Evolutionary conservation across 2,888 invertebrate genomes (phyloP).

Genomic region (Eupeodes luniger): DNA sequence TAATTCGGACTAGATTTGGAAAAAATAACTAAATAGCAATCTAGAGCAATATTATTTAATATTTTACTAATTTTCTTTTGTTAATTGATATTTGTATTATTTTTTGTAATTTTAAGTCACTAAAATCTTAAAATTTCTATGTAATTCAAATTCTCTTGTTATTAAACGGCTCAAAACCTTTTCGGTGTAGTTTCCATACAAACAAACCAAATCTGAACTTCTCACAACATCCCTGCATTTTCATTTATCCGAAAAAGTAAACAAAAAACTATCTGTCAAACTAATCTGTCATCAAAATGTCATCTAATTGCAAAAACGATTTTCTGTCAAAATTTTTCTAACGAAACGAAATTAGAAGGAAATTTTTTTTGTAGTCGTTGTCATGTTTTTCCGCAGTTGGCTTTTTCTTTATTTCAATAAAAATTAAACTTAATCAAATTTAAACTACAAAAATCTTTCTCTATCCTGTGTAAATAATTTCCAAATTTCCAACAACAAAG

Average conservation of each 20-base stretch:
- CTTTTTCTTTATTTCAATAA: constrained; percentile 18
- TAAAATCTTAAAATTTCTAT: too few species aligned
- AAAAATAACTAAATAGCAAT: too few species aligned
- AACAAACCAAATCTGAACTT: background rate
- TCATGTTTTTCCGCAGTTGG: constrained; percentile 44
- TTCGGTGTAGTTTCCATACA: background rate
- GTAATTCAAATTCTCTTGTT: too few species aligned
- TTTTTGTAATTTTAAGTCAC: too few species aligned
- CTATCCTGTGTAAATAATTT: background rate
- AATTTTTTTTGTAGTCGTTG: constrained; percentile 59
- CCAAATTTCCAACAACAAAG: background rate
- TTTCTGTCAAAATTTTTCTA: constrained; percentile 59
- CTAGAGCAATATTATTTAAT: too few species aligned
- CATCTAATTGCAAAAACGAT: constrained; percentile 56
- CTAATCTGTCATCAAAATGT: background rate
- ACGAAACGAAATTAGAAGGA: background rate
- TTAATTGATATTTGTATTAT: too few species aligned
- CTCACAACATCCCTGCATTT: background rate
- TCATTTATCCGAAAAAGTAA: background rate
- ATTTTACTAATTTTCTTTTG: too few species aligned
- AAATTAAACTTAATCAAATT: background rate
- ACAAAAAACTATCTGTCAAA: constrained; percentile 45
- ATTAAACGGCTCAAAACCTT: background rate
- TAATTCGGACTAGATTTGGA: too few species aligned
- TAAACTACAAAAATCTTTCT: too few species aligned